Base-by-base conservation (phyloP, 2,888 invertebrate genomes). In the Prenolepis imparis region DNA sequence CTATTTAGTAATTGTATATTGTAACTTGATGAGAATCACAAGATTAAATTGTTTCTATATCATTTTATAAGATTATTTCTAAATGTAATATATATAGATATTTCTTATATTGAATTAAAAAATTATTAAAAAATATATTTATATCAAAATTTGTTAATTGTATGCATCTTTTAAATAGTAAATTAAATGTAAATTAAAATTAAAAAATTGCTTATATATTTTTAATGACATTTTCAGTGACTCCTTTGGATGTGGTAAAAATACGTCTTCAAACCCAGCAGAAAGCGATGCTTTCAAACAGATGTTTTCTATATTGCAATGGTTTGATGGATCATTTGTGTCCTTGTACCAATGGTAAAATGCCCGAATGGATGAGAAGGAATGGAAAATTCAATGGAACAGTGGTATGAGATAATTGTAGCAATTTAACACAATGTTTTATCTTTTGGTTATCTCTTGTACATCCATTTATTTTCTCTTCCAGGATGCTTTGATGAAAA, bases 211-310 rank as follows among this genome's bases (percentile, higher is more conserved):
- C 55, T 61, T 52, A 32, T 41, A 52, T 57, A 5, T 81, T 87
- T 85, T 41, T 11, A 57, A 18, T 44, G 1, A 36, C 83, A 85
- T 90, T 96, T 96, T 52, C 95, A 99, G 99, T 99, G 95, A 99
- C 99, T 0, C 99, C 99, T 0, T 95, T 99, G 89, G 99, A 99
- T 96, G 99, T 99, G n/a, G 98, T 99, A 0, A 99, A 99, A 96
- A 99, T 99, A 86, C 96, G 99, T 70, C 96, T 99, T 59, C 99
- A 99, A 95, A 97, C 98, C 3, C 99, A 99, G 95, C 98, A 98
- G 92, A 98, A 98, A 91, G 97, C 97, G 0, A 94, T 97, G 90
- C 95, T 97, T 6, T 97, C 97, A 11, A 97, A 98, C 89, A 98
- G 97, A 95, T 99, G 99, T 95, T 99, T 98, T 94, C 95, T 99